Percentiles rank a stretch among this genome's conserved stretches.
phyloP scores from a whole-genome alignment of 2,113 vertebrate genomes.

The Stomatorhinus ivindoensis region DNA sequence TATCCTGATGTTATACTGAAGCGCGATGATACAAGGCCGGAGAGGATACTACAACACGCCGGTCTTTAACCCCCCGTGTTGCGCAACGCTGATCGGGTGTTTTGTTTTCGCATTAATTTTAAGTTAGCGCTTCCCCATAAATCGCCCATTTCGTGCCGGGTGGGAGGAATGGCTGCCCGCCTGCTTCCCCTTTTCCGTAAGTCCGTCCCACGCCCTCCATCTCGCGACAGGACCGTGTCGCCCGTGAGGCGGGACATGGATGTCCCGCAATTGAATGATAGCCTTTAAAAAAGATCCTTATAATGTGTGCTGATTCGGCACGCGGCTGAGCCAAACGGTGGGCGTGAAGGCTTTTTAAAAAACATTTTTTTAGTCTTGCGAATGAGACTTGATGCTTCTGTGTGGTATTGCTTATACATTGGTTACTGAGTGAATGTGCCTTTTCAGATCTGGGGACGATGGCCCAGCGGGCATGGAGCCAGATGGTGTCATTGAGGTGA shows the following conservation, averaged over 20 bases:
- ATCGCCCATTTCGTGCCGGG: not conserved
- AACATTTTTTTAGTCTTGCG: not conserved
- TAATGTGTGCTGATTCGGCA: not conserved
- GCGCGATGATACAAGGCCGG: not conserved
- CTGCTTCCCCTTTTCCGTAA: not conserved
- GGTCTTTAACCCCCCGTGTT: not conserved
- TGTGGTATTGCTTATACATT: not conserved
- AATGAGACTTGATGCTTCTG: not conserved
- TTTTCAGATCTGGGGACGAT: constrained; percentile 73
- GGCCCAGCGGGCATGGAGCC: constrained; percentile 89
- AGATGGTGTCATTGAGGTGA: constrained; percentile 85
- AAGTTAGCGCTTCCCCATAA: not conserved
- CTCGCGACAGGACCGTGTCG: not conserved
- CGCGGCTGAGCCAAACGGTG: not conserved
- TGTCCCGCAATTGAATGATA: not conserved
- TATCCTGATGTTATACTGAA: not conserved
- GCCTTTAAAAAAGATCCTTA: not conserved
- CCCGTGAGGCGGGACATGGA: not conserved
- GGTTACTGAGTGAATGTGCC: not conserved
- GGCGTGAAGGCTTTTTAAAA: not conserved
- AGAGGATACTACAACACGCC: too few relatives aligned
- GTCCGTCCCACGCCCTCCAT: not conserved
- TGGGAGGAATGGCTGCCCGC: not conserved
- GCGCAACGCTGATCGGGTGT: not conserved
- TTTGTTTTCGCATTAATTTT: not conserved